Percentiles rank a stretch among this genome's conserved stretches.
phyloP scores from a whole-genome alignment of 2,113 vertebrate species.

The Ceratotherium simum region DNA sequence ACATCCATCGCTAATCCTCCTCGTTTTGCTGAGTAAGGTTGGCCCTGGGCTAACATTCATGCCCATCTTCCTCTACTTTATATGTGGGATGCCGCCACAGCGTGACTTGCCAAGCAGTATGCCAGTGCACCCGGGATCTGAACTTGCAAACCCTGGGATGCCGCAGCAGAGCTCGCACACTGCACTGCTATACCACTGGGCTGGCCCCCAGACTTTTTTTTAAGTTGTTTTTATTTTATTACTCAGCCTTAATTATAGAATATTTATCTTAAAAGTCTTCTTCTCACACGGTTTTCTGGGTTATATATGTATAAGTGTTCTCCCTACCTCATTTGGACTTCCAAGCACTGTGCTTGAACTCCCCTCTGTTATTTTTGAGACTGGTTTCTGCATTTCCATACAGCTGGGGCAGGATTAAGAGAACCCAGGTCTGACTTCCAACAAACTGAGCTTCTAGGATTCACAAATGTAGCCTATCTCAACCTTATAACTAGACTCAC shows the following conservation, averaged over 20 bases:
- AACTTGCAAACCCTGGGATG: too few species aligned
- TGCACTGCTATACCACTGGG: too few species aligned
- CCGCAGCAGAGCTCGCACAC: too few species aligned
- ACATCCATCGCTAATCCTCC: too few species aligned
- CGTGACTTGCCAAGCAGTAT: too few species aligned
- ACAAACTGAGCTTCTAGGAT: neutral
- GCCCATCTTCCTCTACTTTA: too few species aligned
- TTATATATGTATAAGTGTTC: neutral
- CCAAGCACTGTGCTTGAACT: neutral
- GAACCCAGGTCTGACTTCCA: neutral
- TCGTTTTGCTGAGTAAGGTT: too few species aligned
- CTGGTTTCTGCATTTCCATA: neutral
- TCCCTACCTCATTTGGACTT: neutral
- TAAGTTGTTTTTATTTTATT: neutral
- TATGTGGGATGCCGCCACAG: too few species aligned
- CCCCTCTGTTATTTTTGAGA: neutral
- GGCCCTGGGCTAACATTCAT: too few species aligned
- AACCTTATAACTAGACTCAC: neutral
- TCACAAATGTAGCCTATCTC: neutral
- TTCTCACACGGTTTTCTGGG: neutral
- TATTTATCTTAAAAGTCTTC: neutral
- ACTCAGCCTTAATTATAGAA: neutral
- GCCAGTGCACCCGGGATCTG: too few species aligned
- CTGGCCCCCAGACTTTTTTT: neutral
- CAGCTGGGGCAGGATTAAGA: neutral